Conservation (phyloP, 2,888 invertebrate genomes). For the Megalurothrips usitatus region DNA sequence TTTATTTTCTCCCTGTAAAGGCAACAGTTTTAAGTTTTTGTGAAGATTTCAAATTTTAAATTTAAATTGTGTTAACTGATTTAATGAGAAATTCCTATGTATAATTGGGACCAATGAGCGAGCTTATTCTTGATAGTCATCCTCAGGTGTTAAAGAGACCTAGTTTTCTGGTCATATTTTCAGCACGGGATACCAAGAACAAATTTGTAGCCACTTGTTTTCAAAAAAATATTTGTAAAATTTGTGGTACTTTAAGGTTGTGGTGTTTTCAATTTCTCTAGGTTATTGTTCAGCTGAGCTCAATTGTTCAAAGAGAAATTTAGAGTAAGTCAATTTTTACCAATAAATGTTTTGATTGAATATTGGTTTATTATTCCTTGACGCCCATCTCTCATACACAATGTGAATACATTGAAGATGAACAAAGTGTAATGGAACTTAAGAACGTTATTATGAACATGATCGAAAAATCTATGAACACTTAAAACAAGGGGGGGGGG, state of each 20-base stretch:
- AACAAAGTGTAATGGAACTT: no score
- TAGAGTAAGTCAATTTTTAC: slow-evolving; percentile 11
- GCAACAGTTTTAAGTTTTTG: not conserved
- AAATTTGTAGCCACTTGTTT: slow-evolving; percentile 3
- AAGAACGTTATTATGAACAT: no score
- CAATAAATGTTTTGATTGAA: slow-evolving; percentile 6
- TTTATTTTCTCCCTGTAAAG: not conserved
- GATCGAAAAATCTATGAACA: no score
- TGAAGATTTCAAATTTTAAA: not conserved
- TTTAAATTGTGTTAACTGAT: not conserved
- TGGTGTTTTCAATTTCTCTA: slow-evolving; percentile 6
- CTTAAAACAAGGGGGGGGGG: no score
- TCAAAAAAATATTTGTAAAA: not conserved
- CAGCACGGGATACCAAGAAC: not conserved
- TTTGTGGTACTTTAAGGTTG: slow-evolving; percentile 14
- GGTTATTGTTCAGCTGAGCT: slow-evolving; percentile 1
- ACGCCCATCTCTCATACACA: not conserved
- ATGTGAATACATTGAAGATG: no score
- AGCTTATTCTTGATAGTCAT: slow-evolving; percentile 21
- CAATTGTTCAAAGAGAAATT: slow-evolving; percentile 17
- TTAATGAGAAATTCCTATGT: not conserved
- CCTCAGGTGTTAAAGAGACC: not conserved
- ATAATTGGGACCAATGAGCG: not conserved
- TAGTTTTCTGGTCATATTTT: not conserved
- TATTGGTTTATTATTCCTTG: not conserved